Conservation (phyloP, 2,888 invertebrate species). For the Eumerus sabulonum region DNA sequence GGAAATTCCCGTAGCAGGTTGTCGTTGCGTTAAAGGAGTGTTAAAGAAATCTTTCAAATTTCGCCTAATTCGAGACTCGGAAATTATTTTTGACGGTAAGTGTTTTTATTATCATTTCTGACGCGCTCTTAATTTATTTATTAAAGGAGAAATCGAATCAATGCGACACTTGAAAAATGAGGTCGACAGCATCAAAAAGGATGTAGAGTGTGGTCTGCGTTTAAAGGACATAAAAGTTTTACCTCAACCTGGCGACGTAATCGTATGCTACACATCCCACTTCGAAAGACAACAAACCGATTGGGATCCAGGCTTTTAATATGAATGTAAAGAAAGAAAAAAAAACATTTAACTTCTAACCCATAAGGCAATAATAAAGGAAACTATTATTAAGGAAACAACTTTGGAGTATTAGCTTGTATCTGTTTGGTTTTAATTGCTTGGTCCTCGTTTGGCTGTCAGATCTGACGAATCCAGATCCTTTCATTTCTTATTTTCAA, state of each 20-base stretch:
- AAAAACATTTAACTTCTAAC: background rate
- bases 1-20: conserved; percentile 93
- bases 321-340: background rate
- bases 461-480: no score
- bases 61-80: conserved; percentile 84
- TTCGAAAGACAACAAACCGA: conserved; percentile 83
- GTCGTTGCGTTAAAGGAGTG: conserved; percentile 88
- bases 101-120: no score
- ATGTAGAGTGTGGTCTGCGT: conserved; percentile 93
- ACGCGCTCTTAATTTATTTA: no score
- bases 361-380: no score
- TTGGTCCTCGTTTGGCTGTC: no score
- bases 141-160: conserved; percentile 85
- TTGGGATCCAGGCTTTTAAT: conserved; percentile 94
- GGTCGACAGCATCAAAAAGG: conserved; percentile 89
- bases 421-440: no score
- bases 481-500: no score
- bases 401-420: no score
- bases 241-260: conserved; percentile 87
- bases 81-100: conserved; percentile 86
- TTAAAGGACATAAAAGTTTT: conserved; percentile 83
- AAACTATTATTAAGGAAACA: no score
- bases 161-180: conserved; percentile 95
- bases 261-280: conserved; percentile 87
- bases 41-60: conserved; percentile 85